Percentiles rank a stretch among this genome's conserved stretches.
Conservation (phyloP, 2,888 invertebrate species). For the Ceriagrion tenellum region DNA sequence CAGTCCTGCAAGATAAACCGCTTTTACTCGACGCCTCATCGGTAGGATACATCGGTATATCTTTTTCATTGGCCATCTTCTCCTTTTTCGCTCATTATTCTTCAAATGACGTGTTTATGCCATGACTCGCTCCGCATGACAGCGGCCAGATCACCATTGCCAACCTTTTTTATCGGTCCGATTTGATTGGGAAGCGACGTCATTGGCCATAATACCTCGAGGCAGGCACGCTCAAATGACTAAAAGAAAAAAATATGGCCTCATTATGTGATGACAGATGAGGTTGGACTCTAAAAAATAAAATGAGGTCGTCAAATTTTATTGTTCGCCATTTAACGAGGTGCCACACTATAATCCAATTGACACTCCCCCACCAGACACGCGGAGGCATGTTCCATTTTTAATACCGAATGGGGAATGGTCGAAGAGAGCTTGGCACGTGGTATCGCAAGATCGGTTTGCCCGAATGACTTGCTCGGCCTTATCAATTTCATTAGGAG, state of each 20-base stretch:
- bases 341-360: not conserved
- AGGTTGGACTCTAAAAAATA: not conserved
- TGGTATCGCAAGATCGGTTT: not conserved
- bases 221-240: not conserved
- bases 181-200: not conserved
- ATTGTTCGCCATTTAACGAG: not conserved
- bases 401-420: not conserved
- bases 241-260: not conserved
- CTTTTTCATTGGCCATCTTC: not conserved
- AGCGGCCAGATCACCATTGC: not conserved
- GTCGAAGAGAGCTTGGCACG: not conserved
- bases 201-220: not conserved
- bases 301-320: not conserved
- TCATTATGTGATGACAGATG: conserved; percentile 5
- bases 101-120: not conserved
- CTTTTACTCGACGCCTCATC: not conserved
- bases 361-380: not conserved
- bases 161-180: not conserved
- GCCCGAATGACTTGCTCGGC: not conserved
- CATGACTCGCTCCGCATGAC: not conserved
- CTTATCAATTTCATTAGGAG: conserved; percentile 8
- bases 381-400: not conserved
- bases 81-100: not conserved
- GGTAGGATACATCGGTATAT: not conserved
- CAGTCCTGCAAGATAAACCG: not conserved